Base-by-base conservation (phyloP, 2,797 vertebrate species). In the Okamejei kenojei region DNA sequence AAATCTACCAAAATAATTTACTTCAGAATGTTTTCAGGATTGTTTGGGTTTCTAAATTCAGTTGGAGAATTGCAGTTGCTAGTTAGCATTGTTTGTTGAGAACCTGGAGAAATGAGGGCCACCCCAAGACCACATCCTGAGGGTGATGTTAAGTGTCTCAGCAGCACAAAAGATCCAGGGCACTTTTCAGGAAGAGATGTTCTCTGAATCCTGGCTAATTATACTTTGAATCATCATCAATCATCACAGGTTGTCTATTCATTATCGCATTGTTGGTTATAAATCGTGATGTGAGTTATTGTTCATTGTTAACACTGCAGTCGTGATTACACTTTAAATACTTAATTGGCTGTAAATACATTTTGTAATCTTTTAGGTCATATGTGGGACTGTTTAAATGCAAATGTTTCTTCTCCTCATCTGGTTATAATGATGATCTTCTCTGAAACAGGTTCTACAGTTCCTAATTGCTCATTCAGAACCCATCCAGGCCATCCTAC, bases 401-500 rank as follows among this genome's bases (percentile, higher is more conserved):
- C 8, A 32, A 32, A 7, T 65, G 10, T 65, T 8, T 32, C 13
- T 88, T 65, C 17, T 74, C 32, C 84, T 61, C 23, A 29, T 26
- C 68, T 91, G 68, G 71, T 91, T 73, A 29, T 73, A 74, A 73
- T 92, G 8, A 23, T 1, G 5, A 71, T 88, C 93, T 94, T n/a
- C 63, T 88, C 6, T 65, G 88, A 1, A 93, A 19, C 93, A 99
- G 99, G 98, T 99, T 94, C 96, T 99, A 93, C 99, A 99, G 96
- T 99, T 99, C 96, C 96, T 99, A 15, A 97, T 99, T 32, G 97
- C 98, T 8, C 98, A 99, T 93, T 98, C 98, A 0, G 99, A 99
- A 95, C 98, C 98, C 71, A 97, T 99, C 93, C 98, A 99, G 94
- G 97, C 98, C 0, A 97, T 99, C 94, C 94, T 99, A 93, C 97